These are phyloP conservation scores for Hippolais icterina DNA, from an alignment of 2,113 vertebrate genomes.

Conservation along the genomic window DNA sequence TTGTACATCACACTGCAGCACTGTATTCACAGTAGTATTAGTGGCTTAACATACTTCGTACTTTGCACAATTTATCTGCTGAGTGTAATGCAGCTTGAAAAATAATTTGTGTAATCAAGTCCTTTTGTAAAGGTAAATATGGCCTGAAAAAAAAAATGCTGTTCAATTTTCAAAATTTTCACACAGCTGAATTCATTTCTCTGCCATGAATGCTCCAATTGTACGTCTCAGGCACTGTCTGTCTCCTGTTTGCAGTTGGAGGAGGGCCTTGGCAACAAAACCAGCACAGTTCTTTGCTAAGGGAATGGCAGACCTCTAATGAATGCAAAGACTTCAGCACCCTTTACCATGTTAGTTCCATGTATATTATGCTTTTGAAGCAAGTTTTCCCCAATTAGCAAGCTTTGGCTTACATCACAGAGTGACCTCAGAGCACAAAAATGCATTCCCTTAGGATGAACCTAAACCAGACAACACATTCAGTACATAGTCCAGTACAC, in stretches of 20 bases:
- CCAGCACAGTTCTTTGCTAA: not conserved
- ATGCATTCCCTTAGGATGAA: not conserved
- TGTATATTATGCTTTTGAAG: not conserved
- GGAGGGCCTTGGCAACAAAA: constrained; percentile 44
- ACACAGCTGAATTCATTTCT: not conserved
- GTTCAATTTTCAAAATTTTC: not conserved
- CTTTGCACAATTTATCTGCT: not conserved
- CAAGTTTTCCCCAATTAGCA: not conserved
- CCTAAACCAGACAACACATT: not conserved
- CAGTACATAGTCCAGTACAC: too few species aligned
- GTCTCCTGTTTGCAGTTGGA: not conserved
- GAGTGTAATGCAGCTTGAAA: fast-evolving
- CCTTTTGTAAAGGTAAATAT: not conserved
- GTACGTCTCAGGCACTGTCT: not conserved
- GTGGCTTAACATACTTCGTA: not conserved
- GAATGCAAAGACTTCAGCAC: not conserved
- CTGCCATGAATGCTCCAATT: constrained; percentile 23
- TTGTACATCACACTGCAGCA: not conserved
- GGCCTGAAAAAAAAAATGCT: not conserved
- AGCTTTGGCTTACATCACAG: not conserved
- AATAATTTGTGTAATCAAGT: not conserved
- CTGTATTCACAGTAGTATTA: not conserved
- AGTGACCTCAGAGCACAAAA: not conserved
- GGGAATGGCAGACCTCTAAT: not conserved
- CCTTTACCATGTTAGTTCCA: not conserved